Conservation (phyloP, 1,140 invertebrate genomes). For the Neotoxoptera formosana region DNA sequence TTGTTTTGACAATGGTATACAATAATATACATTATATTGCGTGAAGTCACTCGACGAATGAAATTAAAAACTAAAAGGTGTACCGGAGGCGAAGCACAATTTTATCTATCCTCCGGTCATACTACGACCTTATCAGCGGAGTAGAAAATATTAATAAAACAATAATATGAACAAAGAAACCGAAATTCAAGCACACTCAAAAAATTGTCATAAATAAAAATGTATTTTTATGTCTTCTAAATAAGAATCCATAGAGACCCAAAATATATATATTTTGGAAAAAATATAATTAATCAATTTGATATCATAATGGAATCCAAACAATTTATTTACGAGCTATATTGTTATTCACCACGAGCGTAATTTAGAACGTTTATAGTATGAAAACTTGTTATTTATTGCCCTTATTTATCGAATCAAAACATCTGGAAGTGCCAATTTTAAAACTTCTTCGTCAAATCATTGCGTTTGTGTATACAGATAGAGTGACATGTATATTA, state of each 20-base stretch:
- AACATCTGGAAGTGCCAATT: constrained; percentile 2
- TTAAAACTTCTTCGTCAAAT: neutral
- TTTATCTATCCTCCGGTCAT: neutral
- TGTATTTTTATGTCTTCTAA: neutral
- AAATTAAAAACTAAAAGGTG: neutral
- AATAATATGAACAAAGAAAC: neutral
- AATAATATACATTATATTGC: neutral
- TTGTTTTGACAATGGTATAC: neutral
- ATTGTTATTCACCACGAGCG: neutral
- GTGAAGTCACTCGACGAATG: neutral
- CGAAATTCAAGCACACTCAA: neutral
- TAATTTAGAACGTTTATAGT: constrained; percentile 1
- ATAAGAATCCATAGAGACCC: neutral
- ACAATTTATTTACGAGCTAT: neutral
- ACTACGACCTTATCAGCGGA: neutral
- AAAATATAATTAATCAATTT: neutral
- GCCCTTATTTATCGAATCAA: neutral
- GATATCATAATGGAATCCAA: neutral
- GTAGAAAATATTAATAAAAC: neutral
- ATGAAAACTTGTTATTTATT: constrained; percentile 14
- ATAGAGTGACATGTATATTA: neutral
- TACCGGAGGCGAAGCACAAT: neutral
- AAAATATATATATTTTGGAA: neutral
- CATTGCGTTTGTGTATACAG: neutral
- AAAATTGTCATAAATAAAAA: neutral